Evolutionary conservation across 92 coral and sea anemone genomes (phyloP), one percentile per base, ranked within the genome.

Genomic region (Phenganax subtilis): DNA sequence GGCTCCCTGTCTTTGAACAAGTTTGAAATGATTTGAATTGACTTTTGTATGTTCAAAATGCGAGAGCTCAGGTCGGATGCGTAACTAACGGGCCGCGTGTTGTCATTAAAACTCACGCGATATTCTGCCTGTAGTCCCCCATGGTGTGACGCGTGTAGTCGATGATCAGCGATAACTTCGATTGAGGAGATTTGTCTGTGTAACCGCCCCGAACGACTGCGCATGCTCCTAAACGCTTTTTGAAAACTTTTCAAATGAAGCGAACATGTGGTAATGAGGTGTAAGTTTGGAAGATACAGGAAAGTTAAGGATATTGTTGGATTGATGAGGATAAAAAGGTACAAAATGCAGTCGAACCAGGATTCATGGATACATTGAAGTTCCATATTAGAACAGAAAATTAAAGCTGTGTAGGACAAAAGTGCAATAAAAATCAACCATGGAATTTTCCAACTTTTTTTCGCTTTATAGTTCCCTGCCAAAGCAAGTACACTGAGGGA

Each of bases 191-290:
- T 6, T 37, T 25, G 74, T 57, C 81, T 17, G 25, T 57, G 68
- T n/a, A 30, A 30, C 10, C 54, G 60, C 58, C 30, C 27, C 77
- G 61, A 73, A 37, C 29, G 44, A 29, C 51, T 55, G 31, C 37
- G 77, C 30, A 52, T 73, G 31, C 31, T 5, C 51, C 62, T 6
- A 20, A 54, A 53, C 31, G 77, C 3, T 79, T 52, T 63, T 54
- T 54, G 73, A 54, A 62, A 79, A 12, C 69, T 63, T 65, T 54
- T 54, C 74, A 60, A 68, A 30, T 79, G 72, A 15, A 67, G 74
- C 27, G 30, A 79, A 79, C 74, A 63, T 14, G 8, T 64, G 30
- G 11, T 44, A 54, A 65, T 79, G 17, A 20, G 74, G 61, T 65
- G 57, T 27, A 64, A 14, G 7, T 67, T 62, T 2, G 83, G 83